Percentiles rank a stretch among this genome's conserved stretches.
phyloP scores from a whole-genome alignment of 2,797 vertebrate species.

The Anguilla pacifica region DNA sequence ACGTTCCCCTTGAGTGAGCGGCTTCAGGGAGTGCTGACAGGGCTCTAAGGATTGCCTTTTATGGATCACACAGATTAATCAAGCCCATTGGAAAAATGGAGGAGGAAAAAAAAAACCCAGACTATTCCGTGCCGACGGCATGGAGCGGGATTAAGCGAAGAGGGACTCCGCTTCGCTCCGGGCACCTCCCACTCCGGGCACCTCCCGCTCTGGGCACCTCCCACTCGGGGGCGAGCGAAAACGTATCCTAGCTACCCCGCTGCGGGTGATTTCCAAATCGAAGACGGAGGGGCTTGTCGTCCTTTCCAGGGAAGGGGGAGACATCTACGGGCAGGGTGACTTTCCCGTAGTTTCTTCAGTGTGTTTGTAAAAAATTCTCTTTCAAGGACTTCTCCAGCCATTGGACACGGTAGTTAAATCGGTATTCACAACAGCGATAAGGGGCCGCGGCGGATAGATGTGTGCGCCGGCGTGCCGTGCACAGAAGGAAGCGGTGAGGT shows the following conservation, averaged over 20 bases:
- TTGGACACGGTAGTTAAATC: not conserved
- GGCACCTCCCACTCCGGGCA: no score
- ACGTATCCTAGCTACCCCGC: slow-evolving; percentile 26
- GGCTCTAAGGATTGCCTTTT: slow-evolving; percentile 45
- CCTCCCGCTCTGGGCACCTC: slow-evolving; percentile 2
- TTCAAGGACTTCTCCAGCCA: not conserved
- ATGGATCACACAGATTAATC: slow-evolving; percentile 52
- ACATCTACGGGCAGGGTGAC: not conserved
- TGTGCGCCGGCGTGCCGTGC: not conserved
- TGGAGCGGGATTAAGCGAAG: slow-evolving; percentile 45
- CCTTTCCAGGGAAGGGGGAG: not conserved
- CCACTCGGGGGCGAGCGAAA: slow-evolving; percentile 28
- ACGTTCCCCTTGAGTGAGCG: slow-evolving; percentile 46
- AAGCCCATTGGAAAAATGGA: slow-evolving; percentile 41
- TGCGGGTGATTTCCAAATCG: slow-evolving; percentile 17
- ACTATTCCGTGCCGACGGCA: slow-evolving; percentile 33
- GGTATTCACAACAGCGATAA: not conserved
- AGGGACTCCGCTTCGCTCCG: slow-evolving; percentile 37
- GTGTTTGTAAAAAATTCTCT: not conserved
- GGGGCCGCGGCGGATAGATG: not conserved
- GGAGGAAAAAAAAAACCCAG: not conserved
- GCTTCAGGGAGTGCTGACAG: slow-evolving; percentile 47
- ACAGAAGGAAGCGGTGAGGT: not conserved
- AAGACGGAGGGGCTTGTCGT: slow-evolving; percentile 1
- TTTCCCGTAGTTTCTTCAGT: not conserved